Evolutionary conservation across 2,888 invertebrate species (phyloP).

Genomic region (Girardia tigrina): DNA sequence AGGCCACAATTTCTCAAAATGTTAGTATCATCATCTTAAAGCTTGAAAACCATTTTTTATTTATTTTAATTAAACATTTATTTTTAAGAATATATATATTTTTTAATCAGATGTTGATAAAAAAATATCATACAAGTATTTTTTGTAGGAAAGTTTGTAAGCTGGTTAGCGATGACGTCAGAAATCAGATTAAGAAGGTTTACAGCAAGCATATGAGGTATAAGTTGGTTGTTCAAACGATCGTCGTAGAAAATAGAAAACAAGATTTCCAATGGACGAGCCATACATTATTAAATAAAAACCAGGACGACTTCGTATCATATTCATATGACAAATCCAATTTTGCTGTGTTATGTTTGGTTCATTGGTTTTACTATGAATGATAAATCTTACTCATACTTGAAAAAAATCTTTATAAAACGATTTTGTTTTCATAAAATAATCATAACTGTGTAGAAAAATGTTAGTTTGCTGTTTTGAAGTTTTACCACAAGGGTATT

Average conservation of each 20-base stretch:
- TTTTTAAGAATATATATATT: too few species aligned
- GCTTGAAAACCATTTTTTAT: too few species aligned
- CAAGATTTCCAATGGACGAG: neutral
- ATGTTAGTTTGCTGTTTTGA: too few species aligned
- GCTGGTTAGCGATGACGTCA: neutral
- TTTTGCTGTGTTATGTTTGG: constrained; percentile 3
- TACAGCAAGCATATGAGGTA: neutral
- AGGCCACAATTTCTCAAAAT: too few species aligned
- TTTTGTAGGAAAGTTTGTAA: neutral
- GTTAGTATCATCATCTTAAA: too few species aligned
- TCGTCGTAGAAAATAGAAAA: neutral
- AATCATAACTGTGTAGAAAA: too few species aligned
- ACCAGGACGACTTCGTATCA: neutral
- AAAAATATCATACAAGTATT: too few species aligned
- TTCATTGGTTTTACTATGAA: neutral
- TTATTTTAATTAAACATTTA: too few species aligned
- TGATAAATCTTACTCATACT: neutral
- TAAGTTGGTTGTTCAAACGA: neutral
- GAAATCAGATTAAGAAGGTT: neutral
- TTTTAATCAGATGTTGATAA: too few species aligned
- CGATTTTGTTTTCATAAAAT: too few species aligned
- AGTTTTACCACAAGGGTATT: too few species aligned
- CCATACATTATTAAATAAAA: neutral
- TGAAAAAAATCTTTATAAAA: too few species aligned
- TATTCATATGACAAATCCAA: neutral